These are phyloP conservation scores for Megathymus violae DNA, from an alignment of 1,140 invertebrate species.

Conservation along the genomic window DNA sequence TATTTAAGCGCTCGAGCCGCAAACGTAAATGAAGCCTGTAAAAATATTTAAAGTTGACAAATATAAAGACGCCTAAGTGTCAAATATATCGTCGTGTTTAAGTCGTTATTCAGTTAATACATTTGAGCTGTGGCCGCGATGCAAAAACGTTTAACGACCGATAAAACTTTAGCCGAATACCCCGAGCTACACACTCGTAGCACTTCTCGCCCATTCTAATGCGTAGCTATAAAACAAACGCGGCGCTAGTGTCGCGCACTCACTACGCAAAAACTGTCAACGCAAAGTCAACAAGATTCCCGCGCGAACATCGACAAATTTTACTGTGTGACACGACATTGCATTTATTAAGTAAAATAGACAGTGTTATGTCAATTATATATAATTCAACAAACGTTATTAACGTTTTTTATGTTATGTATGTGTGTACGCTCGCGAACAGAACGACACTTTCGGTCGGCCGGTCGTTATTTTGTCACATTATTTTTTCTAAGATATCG, in stretches of 20 bases:
- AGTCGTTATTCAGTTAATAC: slow-evolving; percentile 22
- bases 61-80: slow-evolving; percentile 12
- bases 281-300: background rate
- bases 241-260: background rate
- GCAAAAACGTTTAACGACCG: slow-evolving; percentile 42
- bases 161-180: slow-evolving; percentile 42
- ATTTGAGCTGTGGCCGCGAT: slow-evolving; percentile 21
- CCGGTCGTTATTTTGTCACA: slow-evolving; percentile 30
- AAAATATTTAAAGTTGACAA: slow-evolving; percentile 18
- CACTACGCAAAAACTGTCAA: background rate
- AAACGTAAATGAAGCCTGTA: no score
- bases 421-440: slow-evolving; percentile 13
- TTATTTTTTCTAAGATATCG: slow-evolving; percentile 38
- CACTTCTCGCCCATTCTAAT: slow-evolving; percentile 27
- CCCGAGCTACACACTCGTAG: slow-evolving; percentile 33
- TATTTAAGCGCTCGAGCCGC: no score
- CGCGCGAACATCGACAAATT: background rate
- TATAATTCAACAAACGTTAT: slow-evolving; percentile 17
- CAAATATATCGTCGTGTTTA: slow-evolving; percentile 16
- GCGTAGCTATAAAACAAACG: slow-evolving; percentile 1
- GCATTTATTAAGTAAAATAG: slow-evolving; percentile 14
- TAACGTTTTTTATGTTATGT: slow-evolving; percentile 17
- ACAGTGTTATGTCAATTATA: slow-evolving; percentile 16
- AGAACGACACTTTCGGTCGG: slow-evolving; percentile 28
- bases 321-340: slow-evolving; percentile 3